Evolutionary conservation across 2,113 vertebrate genomes (phyloP), one percentile per base, ranked within the genome.

Genomic region (Alectura lathami): DNA sequence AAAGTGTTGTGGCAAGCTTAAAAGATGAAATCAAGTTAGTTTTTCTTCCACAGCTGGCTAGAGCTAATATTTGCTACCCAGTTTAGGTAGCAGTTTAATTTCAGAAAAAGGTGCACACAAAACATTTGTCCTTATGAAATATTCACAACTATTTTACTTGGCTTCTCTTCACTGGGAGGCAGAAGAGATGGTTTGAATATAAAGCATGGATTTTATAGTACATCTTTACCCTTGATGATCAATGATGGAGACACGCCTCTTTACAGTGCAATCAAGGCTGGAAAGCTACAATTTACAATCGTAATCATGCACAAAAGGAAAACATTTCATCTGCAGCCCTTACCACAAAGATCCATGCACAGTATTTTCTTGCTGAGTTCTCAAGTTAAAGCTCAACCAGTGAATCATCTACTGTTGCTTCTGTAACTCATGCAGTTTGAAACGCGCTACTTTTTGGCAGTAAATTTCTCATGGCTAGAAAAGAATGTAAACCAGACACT

Each of bases 351-450:
- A 88, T 82, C 59, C 4, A 2, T n/a, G 57, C 62, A 76, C 8
- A 2, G 23, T 68, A 47, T 91, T 95, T 95, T 95, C 77, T 87
- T 91, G 50, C 77, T 86, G 83, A 96, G 77, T 60, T 24, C 92
- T 94, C 59, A 63, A 95, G 88, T 80, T 94, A 89, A 95, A 95
- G 57, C 91, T 89, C 77, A 56, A 95, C 74, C 88, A 92, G 87
- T 94, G 93, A 94, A 93, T 93, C 93, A 93, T 82, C 92, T 96
- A 54, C 81, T 90, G 81, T 87, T 96, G 78, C 92, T 96, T 83
- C 93, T 96, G 90, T 91, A 95, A 84, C 73, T 95, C 86, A 50
- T 57, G 40, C 59, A 77, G 67, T 85, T 83, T 92, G 81, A 93
- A 95, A 72, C 86, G 92, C 78, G 85, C 86, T 96, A 73, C 92